Percentiles rank a stretch among this genome's conserved stretches.
Conservation (phyloP, 2,113 vertebrate species). For the Antigone vipio region DNA sequence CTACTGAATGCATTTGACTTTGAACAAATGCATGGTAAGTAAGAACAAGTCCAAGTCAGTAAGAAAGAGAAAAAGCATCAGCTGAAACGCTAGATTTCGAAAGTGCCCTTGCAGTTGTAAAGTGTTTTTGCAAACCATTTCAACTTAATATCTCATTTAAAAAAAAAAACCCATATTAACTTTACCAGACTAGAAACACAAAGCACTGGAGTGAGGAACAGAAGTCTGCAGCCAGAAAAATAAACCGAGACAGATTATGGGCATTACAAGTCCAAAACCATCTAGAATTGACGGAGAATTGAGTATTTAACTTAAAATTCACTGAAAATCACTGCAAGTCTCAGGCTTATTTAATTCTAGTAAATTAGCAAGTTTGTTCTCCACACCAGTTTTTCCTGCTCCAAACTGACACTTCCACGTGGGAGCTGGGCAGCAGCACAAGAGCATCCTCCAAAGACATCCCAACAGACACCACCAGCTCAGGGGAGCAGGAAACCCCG, state of each 20-base stretch:
- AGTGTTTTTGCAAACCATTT: not conserved
- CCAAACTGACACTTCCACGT: not conserved
- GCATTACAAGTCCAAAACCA: not conserved
- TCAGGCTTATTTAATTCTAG: not conserved
- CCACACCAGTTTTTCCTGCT: not conserved
- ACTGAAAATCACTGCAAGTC: not conserved
- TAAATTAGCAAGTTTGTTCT: not conserved
- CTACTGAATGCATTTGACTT: not conserved
- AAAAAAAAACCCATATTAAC: not conserved
- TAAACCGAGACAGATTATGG: not conserved
- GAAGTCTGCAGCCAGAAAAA: not conserved
- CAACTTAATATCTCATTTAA: not conserved
- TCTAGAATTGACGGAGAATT: not conserved
- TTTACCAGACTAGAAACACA: not conserved
- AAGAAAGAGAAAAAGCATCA: not conserved
- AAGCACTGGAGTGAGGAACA: not conserved
- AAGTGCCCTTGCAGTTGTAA: not conserved
- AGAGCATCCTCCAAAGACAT: not conserved
- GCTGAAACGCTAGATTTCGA: not conserved
- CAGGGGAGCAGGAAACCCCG: not conserved
- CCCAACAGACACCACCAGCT: accelerated
- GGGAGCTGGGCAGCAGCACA: not conserved
- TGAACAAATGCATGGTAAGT: not conserved
- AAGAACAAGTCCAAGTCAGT: not conserved
- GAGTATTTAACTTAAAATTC: not conserved